Evolutionary conservation across 2,888 invertebrate genomes (phyloP), one percentile per base, ranked within the genome.

Genomic region (Blastobasis adustella): DNA sequence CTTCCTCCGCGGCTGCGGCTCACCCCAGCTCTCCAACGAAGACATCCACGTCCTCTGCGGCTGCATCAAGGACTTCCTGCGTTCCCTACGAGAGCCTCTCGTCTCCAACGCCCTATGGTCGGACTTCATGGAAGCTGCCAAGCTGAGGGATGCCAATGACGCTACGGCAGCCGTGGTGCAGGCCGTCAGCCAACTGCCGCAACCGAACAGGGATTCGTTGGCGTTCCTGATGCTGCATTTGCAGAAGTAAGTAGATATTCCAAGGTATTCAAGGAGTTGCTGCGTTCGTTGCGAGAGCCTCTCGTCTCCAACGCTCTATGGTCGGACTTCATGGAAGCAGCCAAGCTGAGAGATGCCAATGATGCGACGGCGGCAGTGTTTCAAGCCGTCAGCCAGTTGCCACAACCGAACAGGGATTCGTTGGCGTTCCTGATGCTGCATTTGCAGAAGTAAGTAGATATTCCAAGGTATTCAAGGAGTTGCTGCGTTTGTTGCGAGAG

Each of bases 351-450:
- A 0, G 92, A 93, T 63, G 72, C 83, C 1, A 79, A 83, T 52
- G 93, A 94, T 62, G 90, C 92, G 0, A 89, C 90, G 1, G 91
- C 92, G 0, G 90, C 91, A 43, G 73, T 95, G 2, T 92, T 92
- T 69, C 93, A 95, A 61, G 93, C 95, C 0, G 92, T 99, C 61
- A 92, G 93, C 36, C 92, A 94, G 60, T 88, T 99, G 65, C 98
- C 99, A 6, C 94, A 93, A 66, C 94, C 98, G 0, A 99, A 99
- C 82, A 90, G 97, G 10, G 98, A 99, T 76, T 98, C 98, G 0
- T 89, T 99, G 50, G 98, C 98, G 0, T 99, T 95, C 84, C 84
- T 99, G 8, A 91, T 98, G 62, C 86, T 97, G 54, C 99, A 99
- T 82, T 90, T 98, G 62, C 96, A 97, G 79, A 91, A 89, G 94